Evolutionary conservation across 2,113 vertebrate genomes (phyloP).

Genomic region (Manacus vitellinus): DNA sequence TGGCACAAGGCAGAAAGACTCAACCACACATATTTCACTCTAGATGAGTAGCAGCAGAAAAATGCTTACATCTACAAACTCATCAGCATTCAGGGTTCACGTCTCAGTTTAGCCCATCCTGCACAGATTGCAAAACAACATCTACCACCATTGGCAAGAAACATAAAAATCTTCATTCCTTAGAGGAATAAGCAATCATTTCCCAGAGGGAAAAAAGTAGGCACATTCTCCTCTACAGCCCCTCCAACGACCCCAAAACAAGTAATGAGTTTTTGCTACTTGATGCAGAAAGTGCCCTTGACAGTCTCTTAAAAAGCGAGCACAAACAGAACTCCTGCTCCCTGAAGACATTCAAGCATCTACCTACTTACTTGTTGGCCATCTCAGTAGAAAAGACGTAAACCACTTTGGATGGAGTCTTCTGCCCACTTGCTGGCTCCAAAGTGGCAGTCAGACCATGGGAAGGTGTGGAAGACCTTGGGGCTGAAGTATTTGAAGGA

Average conservation of each 20-base stretch:
- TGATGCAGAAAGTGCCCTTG: not conserved
- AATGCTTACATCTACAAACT: not conserved
- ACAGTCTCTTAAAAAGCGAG: not conserved
- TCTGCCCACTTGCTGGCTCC: conserved; percentile 86
- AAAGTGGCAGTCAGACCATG: conserved; percentile 87
- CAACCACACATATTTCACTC: not conserved
- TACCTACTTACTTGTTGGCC: conserved; percentile 95
- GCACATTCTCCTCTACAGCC: not conserved
- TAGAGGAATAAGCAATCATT: not conserved
- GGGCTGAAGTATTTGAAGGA: conserved; percentile 79
- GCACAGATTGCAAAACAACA: not conserved
- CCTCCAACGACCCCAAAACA: not conserved
- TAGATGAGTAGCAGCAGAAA: not conserved
- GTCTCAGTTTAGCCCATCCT: not conserved
- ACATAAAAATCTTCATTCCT: not conserved
- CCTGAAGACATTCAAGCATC: not conserved
- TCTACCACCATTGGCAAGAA: not conserved
- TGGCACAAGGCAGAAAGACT: not conserved
- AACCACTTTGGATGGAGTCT: conserved; percentile 93
- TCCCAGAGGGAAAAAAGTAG: not conserved
- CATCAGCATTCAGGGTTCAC: not conserved
- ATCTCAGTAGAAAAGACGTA: conserved; percentile 99
- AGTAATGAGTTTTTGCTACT: not conserved
- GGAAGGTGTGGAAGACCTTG: conserved; percentile 90
- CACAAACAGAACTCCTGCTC: not conserved